phyloP scores from a whole-genome alignment of 2,797 vertebrate species.

The Euthynnus affinis region DNA sequence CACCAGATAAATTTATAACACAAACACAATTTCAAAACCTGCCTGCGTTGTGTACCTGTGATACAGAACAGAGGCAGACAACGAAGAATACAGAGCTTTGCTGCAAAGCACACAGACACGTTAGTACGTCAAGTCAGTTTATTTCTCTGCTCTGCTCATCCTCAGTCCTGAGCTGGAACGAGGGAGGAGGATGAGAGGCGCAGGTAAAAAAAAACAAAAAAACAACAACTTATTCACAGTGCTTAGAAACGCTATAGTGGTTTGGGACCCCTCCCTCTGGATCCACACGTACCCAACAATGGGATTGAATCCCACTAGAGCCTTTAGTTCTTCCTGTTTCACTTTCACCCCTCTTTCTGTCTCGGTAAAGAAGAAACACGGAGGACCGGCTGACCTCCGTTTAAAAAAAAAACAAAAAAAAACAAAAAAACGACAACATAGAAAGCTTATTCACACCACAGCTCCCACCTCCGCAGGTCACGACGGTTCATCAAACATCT shows the following conservation, averaged over 20 bases:
- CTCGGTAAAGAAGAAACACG: conserved; percentile 15
- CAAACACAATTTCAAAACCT: conserved; percentile 42
- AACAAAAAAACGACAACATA: neutral
- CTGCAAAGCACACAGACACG: conserved; percentile 78
- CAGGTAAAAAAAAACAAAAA: conserved; percentile 11
- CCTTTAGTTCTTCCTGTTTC: conserved; percentile 8
- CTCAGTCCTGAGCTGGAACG: conserved; percentile 46
- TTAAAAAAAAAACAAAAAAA: too few species aligned
- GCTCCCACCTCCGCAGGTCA: conserved; percentile 27
- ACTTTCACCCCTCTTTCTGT: conserved; percentile 6
- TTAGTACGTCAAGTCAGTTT: conserved; percentile 64
- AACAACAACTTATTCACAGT: conserved; percentile 54
- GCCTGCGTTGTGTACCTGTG: conserved; percentile 36
- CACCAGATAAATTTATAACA: conserved; percentile 56
- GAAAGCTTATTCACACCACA: conserved; percentile 29
- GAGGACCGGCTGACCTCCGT: conserved; percentile 4
- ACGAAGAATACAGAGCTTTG: conserved; percentile 72
- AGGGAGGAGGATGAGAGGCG: conserved; percentile 28
- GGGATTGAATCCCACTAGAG: conserved; percentile 21
- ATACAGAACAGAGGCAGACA: conserved; percentile 43
- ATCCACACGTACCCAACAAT: conserved; percentile 5
- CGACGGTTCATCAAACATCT: neutral
- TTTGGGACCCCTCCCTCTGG: conserved; percentile 40
- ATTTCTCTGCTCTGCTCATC: conserved; percentile 44
- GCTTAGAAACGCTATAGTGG: conserved; percentile 39